Evolutionary conservation across 2,888 invertebrate genomes (phyloP), one percentile per base, ranked within the genome.

Genomic region (Phengaris alcon): DNA sequence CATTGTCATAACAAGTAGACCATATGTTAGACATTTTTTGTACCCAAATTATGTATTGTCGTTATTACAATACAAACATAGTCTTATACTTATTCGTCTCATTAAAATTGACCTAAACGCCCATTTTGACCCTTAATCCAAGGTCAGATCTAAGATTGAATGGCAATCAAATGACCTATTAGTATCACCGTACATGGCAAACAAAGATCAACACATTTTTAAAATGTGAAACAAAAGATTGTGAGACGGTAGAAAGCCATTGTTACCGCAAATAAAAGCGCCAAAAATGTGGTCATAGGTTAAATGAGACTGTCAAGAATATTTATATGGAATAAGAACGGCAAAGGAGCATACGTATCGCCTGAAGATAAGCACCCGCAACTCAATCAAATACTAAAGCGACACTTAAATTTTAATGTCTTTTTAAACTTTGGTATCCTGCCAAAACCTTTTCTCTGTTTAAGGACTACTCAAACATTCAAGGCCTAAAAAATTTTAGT

Each of bases 181-280:
- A 22, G 59, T 54, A 54, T 48, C 4, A 22, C 72, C 72, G 52
- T 72, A 72, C 72, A 52, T 72, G 72, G 72, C 35, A 54, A 52
- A 72, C 72, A 72, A 72, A 35, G 72, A 72, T 72, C 6, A 6
- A 35, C 13, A 13, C 13, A 13, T 72, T 3, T 44, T 68, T 7
- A 54, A 72, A 13, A 6, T 51, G 51, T 51, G 12, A 75, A 59
- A 76, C 75, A 55, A 73, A 74, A 57, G 72, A 35, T 52, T 4
- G 54, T 4, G n/a, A 69, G 7, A 22, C 54, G n/a, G 68, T 73
- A 75, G 70, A 54, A 69, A 55, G 57, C 74, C 74, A 76, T 78
- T 77, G 74, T 72, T 8, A n/a, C 4, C 13, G 22, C 22, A 75
- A 79, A 76, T 77, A 76, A 76, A 69, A 76, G 54, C 12, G 12